phyloP scores from a whole-genome alignment of 2,797 vertebrate genomes.

The Falco biarmicus region DNA sequence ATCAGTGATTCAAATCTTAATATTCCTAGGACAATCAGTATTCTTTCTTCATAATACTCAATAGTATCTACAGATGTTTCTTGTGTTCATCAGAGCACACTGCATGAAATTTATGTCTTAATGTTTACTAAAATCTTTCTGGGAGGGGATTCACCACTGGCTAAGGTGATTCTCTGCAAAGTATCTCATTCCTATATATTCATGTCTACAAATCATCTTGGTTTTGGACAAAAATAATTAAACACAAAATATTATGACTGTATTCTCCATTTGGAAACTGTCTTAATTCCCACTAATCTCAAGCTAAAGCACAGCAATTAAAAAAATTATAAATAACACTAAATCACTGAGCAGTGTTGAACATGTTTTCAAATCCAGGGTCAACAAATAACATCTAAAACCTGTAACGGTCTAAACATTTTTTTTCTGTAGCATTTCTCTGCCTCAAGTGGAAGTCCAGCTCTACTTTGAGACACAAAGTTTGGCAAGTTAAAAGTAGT shows the following conservation, averaged over 20 bases:
- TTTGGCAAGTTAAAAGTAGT: neutral
- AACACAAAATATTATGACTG: neutral
- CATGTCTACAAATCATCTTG: neutral
- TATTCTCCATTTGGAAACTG: neutral
- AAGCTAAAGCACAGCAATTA: neutral
- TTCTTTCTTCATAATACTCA: slow-evolving; percentile 39
- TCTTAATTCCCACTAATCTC: neutral
- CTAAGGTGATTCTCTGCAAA: slow-evolving; percentile 41
- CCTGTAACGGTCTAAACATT: neutral
- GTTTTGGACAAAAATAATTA: slow-evolving; percentile 38
- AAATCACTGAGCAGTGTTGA: neutral
- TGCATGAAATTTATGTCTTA: slow-evolving; percentile 60
- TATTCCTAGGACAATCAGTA: slow-evolving; percentile 29
- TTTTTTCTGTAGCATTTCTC: neutral
- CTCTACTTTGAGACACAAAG: neutral
- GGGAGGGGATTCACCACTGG: neutral
- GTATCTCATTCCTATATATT: slow-evolving; percentile 23
- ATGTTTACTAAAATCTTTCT: slow-evolving; percentile 61
- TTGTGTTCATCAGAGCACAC: slow-evolving; percentile 43
- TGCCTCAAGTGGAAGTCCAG: neutral
- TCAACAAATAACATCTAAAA: neutral
- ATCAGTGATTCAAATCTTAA: neutral
- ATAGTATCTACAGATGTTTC: slow-evolving; percentile 54
- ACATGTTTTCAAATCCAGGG: neutral
- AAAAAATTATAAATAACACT: neutral